These are phyloP conservation scores for Labeo rohita DNA, from an alignment of 2,113 vertebrate genomes.

Conservation along the genomic window DNA sequence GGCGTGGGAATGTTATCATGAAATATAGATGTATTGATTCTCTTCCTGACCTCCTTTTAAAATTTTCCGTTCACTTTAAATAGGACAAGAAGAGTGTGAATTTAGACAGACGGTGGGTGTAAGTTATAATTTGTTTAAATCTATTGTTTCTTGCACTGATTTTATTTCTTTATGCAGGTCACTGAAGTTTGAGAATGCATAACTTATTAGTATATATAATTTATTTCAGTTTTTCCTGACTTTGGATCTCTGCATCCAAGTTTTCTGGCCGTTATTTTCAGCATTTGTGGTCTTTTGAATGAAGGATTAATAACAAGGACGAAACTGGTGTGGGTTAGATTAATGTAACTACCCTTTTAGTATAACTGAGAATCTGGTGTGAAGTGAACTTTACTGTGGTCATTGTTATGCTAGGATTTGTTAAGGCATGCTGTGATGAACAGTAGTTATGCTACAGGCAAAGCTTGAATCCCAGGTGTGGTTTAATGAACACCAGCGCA, in stretches of 20 bases:
- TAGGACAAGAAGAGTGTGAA: background rate
- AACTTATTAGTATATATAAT: background rate
- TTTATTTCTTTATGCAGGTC: background rate
- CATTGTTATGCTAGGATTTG: background rate
- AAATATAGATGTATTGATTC: background rate
- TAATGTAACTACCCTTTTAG: background rate
- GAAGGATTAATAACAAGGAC: background rate
- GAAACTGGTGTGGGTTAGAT: background rate
- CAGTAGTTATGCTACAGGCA: background rate
- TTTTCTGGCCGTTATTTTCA: background rate
- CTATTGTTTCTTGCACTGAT: background rate
- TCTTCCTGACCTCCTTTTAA: background rate
- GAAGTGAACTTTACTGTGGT: background rate
- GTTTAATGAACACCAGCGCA: background rate
- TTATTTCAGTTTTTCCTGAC: background rate
- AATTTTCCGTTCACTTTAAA: background rate
- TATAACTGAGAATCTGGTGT: background rate
- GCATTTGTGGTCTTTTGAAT: background rate
- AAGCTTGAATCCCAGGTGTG: background rate
- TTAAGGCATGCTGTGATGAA: background rate
- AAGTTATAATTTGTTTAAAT: background rate
- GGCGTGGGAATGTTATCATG: background rate
- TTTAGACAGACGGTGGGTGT: background rate
- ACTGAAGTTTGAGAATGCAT: background rate
- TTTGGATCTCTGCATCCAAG: background rate